Evolutionary conservation across 2,888 invertebrate species (phyloP), one percentile per base, ranked within the genome.

Genomic region (Athrips mouffetella): DNA sequence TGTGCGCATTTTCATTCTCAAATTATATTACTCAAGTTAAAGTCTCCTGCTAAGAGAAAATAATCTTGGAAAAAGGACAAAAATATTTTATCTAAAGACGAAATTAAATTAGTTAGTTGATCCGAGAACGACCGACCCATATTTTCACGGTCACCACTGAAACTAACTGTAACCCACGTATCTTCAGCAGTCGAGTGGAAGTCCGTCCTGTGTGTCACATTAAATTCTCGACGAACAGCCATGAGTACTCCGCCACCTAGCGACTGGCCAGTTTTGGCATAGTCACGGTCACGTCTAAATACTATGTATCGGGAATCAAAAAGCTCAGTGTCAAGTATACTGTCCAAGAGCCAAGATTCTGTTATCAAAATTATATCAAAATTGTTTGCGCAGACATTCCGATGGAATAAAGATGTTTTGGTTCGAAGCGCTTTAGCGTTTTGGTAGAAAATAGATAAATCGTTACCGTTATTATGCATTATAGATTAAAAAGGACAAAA

Each of bases 131-230:
- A n/a, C n/a, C n/a, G n/a, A n/a, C n/a, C n/a, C n/a, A n/a, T n/a
- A n/a, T n/a, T n/a, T n/a, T n/a, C n/a, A n/a, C n/a, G n/a, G n/a
- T n/a, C n/a, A n/a, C n/a, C n/a, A n/a, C n/a, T n/a, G n/a, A n/a
- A n/a, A n/a, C n/a, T n/a, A n/a, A n/a, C n/a, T n/a, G n/a, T n/a
- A n/a, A 23, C 23, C 23, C 23, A 23, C 21, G 16, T 11, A n/a
- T 56, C 51, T 20, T 53, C 51, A 1, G 54, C 54, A 11, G 49
- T 37, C 13, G 45, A 42, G 7, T 39, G 13, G 48, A 49, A 54
- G 7, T 49, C 40, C 1, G 4, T 23, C 1, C 21, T 15, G 2
- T 18, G 16, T 18, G 10, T 11, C 3, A 33, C 44, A 8, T 11
- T 7, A 3, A 42, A 7, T 2, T 35, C 27, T 18, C 23, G 33